phyloP scores from a whole-genome alignment of 2,113 vertebrate species.

The Mus spicilegus region DNA sequence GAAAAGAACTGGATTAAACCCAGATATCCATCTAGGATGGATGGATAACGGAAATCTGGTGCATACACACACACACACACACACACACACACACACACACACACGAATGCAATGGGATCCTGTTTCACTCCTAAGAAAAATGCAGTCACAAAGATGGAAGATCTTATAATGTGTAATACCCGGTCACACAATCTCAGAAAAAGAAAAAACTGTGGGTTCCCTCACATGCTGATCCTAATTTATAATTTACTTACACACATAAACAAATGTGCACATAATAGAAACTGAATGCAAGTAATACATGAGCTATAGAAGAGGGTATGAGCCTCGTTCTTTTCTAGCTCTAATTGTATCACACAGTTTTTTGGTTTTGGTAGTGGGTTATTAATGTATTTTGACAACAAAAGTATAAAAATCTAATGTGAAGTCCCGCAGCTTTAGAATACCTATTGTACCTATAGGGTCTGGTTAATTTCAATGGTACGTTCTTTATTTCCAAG shows the following conservation, averaged over 20 bases:
- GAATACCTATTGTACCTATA: neutral
- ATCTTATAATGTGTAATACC: neutral
- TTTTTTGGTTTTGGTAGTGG: neutral
- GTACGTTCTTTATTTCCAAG: neutral
- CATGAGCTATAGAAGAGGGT: neutral
- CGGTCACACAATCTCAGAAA: neutral
- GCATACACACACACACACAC: no score
- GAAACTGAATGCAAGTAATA: neutral
- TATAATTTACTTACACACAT: neutral
- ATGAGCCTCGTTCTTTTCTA: neutral
- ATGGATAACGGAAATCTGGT: neutral
- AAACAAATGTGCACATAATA: neutral
- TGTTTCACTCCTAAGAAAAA: neutral
- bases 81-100: no score
- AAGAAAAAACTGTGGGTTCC: neutral
- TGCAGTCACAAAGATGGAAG: neutral
- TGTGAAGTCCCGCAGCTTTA: neutral
- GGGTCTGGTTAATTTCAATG: neutral
- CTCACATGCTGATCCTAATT: neutral
- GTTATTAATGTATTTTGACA: neutral
- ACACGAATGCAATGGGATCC: neutral
- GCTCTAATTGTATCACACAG: neutral
- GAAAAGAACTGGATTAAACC: neutral
- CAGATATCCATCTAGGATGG: neutral
- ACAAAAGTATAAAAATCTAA: neutral